phyloP scores from a whole-genome alignment of 35 echinoderm and acorn worm genomes.

The Lytechinus pictus region DNA sequence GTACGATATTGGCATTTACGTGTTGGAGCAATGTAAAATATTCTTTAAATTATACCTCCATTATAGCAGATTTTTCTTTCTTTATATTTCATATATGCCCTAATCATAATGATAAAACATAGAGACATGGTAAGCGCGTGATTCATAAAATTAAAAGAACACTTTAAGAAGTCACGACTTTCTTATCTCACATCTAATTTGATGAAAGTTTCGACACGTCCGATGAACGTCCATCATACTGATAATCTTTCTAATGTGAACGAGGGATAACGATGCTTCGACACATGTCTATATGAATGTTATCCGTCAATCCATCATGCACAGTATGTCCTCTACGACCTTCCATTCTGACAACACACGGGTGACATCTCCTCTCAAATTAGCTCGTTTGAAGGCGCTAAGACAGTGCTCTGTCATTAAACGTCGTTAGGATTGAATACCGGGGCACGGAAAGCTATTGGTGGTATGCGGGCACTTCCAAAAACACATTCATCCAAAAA shows the following conservation, averaged over 20 bases:
- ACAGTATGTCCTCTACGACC: background rate
- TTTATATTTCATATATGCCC: too few species aligned
- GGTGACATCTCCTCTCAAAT: background rate
- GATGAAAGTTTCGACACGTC: too few species aligned
- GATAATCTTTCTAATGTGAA: background rate
- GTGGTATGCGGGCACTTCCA: background rate
- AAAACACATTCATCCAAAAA: background rate
- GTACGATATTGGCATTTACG: too few species aligned
- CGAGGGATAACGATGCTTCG: background rate
- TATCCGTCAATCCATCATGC: background rate
- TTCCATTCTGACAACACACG: background rate
- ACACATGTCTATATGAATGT: background rate
- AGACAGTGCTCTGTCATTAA: slow-evolving; percentile 9
- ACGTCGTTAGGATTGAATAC: background rate
- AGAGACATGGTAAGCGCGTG: too few species aligned
- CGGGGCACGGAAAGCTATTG: background rate
- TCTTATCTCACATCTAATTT: too few species aligned
- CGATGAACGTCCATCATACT: background rate
- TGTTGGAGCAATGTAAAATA: too few species aligned
- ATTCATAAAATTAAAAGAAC: too few species aligned
- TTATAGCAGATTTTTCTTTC: too few species aligned
- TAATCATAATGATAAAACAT: too few species aligned
- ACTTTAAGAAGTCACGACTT: too few species aligned
- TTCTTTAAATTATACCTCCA: too few species aligned
- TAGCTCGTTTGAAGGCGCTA: slow-evolving; percentile 1